A percentile compares a stretch with the other conserved stretches of the same genome.
Evolutionary conservation across 2,113 vertebrate genomes (phyloP).

Genomic region (Antennarius striatus): DNA sequence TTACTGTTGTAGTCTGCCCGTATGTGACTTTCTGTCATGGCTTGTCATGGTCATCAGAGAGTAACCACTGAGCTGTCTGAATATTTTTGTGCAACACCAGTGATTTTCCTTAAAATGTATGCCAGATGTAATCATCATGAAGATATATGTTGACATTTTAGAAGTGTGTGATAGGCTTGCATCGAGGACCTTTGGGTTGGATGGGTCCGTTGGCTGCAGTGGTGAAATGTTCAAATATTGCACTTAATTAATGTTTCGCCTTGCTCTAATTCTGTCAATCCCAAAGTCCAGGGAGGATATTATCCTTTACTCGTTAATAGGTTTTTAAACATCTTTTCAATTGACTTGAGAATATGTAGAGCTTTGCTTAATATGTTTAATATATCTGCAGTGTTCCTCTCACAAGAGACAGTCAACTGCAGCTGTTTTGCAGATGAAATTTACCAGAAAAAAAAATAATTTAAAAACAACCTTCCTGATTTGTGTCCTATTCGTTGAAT

Average conservation of each 20-base stretch:
- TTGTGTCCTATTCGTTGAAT: too few species aligned
- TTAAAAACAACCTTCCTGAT: too few species aligned
- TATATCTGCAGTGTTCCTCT: slow-evolving; percentile 50
- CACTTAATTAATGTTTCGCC: slow-evolving; percentile 76
- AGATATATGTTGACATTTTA: slow-evolving; percentile 40
- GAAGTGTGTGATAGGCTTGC: slow-evolving; percentile 19
- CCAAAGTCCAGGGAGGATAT: slow-evolving; percentile 74
- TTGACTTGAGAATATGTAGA: slow-evolving; percentile 66
- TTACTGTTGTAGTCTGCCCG: slow-evolving; percentile 27
- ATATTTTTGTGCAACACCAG: slow-evolving; percentile 23
- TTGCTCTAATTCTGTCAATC: slow-evolving; percentile 79
- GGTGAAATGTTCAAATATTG: slow-evolving; percentile 52
- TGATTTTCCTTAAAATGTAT: slow-evolving; percentile 25
- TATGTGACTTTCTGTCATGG: slow-evolving; percentile 41
- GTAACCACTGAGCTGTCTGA: slow-evolving; percentile 30
- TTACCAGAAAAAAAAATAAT: slow-evolving; percentile 14
- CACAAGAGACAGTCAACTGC: slow-evolving; percentile 46
- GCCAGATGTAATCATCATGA: slow-evolving; percentile 6
- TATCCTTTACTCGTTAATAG: slow-evolving; percentile 72
- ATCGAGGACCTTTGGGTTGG: slow-evolving; percentile 17
- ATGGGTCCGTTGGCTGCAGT: slow-evolving; percentile 53
- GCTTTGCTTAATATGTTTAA: slow-evolving; percentile 67
- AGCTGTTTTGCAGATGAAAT: slow-evolving; percentile 24
- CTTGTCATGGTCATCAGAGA: slow-evolving; percentile 23
- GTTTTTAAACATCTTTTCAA: slow-evolving; percentile 72